phyloP scores from a whole-genome alignment of 2,113 vertebrate species.

The Cettia cetti region DNA sequence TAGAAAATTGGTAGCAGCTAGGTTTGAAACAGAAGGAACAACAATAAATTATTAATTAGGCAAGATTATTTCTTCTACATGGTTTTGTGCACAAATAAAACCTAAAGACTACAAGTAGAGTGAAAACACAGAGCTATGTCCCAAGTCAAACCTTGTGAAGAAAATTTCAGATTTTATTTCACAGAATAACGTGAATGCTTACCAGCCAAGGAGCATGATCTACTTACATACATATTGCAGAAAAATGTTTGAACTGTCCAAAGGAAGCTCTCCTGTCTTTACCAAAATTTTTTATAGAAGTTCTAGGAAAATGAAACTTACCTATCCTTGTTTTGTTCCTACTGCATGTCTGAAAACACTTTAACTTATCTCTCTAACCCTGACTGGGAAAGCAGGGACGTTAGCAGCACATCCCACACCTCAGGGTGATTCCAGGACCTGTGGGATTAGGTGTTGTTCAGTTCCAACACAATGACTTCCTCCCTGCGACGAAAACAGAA shows the following conservation, averaged over 20 bases:
- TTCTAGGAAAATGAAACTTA: background rate
- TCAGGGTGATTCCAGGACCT: background rate
- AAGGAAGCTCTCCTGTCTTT: background rate
- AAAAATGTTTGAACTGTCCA: background rate
- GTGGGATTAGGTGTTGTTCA: background rate
- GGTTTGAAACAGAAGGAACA: background rate
- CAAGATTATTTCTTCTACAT: background rate
- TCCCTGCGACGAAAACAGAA: background rate
- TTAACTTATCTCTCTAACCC: background rate
- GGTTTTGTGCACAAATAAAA: background rate
- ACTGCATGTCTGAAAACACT: accelerated
- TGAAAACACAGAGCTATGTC: background rate
- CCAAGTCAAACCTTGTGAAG: background rate
- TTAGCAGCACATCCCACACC: background rate
- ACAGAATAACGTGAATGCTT: background rate
- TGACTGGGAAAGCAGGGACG: background rate
- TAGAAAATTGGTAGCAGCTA: background rate
- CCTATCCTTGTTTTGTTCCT: background rate
- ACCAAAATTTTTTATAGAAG: background rate
- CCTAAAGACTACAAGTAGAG: background rate
- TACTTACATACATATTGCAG: background rate
- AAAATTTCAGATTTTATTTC: background rate
- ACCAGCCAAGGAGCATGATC: background rate
- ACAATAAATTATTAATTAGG: conserved; percentile 16
- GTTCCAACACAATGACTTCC: background rate